Base-by-base conservation (phyloP, 2,888 invertebrate genomes). In the Drosophila nr. perissopoda region DNA sequence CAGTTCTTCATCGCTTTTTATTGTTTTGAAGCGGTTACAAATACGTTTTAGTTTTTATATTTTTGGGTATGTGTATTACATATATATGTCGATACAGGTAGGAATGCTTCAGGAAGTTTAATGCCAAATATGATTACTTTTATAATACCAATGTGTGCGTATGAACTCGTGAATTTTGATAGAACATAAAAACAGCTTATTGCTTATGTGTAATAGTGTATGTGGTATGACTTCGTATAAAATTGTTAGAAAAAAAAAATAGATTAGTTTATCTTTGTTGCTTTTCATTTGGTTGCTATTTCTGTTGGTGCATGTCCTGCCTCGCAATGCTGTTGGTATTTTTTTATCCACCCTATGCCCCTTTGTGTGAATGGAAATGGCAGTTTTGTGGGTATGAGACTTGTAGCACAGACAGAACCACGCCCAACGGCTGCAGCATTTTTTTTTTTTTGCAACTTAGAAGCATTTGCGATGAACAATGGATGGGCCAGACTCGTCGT, bases 401-500 rank as follows among this genome's bases (percentile, higher is more conserved):
- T 31, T 29, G 10, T 33, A 38, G 49, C 54, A 57, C 53, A 69
- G 70, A 73, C 74, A 74, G 66, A 49, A 67, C 85, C 88, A 85
- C 83, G 76, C 75, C 82, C 81, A 71, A 68, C 61, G 16, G 36
- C 53, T 58, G 77, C 74, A 95, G 97, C 59, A 63, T 27, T 53
- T 33, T 34, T 33, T 70, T 51, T 29, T 34, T 33, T 33, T 40
- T 38, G 46, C 51, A 42, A 76, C 74, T 96, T 98, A 98, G 96
- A 98, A 98, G 95, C 98, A 98, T 95, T 98, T 98, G 95, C 98
- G 97, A 96, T 98, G 98, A 93, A 98, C 98, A 93, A 98, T 98
- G 91, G 97, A 97, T 91, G 98, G 98, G 91, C 98, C 98, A 89
- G 98, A 98, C 94, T 98, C 98, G 94, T 98, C 98, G 94, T 98